A percentile compares a stretch with the other conserved stretches of the same genome.
phyloP scores from a whole-genome alignment of 2,797 vertebrate genomes.

The Sardinella longiceps region DNA sequence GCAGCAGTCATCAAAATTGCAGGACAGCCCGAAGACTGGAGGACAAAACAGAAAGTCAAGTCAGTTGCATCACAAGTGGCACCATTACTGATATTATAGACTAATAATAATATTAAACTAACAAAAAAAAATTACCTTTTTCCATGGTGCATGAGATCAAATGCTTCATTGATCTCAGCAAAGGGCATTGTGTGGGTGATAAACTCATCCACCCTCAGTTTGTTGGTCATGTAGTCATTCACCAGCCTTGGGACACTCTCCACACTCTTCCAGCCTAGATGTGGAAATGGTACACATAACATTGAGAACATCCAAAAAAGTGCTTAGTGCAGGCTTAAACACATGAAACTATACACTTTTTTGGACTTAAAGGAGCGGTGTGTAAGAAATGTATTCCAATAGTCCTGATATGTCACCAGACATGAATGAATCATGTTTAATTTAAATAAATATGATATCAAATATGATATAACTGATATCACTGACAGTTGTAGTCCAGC shows the following conservation, averaged over 20 bases:
- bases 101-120: too few species aligned
- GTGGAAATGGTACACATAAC: too few species aligned
- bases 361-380: too few species aligned
- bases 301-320: too few species aligned
- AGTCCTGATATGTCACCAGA: too few species aligned
- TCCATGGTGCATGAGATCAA: constrained; percentile 91
- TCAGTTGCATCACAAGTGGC: not conserved
- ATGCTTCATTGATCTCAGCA: constrained; percentile 89
- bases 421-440: too few species aligned
- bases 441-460: too few species aligned
- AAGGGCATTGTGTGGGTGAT: constrained; percentile 89
- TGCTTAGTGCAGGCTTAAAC: too few species aligned
- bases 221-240: constrained; percentile 91
- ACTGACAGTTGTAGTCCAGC: too few species aligned
- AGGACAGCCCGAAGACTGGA: not conserved
- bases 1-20: not conserved
- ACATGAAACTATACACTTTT: too few species aligned
- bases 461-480: too few species aligned
- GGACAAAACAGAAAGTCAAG: not conserved
- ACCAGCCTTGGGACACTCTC: constrained; percentile 91
- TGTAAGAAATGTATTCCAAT: too few species aligned
- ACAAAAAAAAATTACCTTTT: constrained; percentile 85
- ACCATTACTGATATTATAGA: not conserved
- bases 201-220: constrained; percentile 96
- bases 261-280: constrained; percentile 97